Evolutionary conservation across 2,113 vertebrate genomes (phyloP).

Genomic region (Pelodiscus sinensis): DNA sequence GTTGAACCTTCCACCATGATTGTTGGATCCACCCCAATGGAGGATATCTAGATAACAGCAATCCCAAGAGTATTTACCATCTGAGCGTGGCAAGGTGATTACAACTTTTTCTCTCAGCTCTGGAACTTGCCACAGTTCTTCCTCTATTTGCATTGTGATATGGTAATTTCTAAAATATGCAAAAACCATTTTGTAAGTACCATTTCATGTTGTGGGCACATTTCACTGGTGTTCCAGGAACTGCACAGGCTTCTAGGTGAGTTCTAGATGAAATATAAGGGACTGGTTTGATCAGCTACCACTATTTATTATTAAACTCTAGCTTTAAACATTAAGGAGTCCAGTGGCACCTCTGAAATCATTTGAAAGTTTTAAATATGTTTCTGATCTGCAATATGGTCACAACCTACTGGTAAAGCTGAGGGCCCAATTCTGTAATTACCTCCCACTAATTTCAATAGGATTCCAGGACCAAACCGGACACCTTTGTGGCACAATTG

Average conservation of each 20-base stretch:
- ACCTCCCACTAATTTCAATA: neutral
- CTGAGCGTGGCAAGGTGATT: neutral
- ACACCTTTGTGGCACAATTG: neutral
- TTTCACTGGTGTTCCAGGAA: neutral
- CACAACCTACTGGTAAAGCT: neutral
- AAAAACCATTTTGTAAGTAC: rapidly evolving
- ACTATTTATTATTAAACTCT: neutral
- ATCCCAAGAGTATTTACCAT: rapidly evolving
- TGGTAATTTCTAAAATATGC: neutral
- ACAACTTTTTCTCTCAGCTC: neutral
- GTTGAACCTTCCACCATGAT: neutral
- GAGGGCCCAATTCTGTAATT: neutral
- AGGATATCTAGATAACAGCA: rapidly evolving
- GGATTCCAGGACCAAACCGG: neutral
- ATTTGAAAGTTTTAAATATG: neutral
- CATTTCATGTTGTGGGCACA: neutral
- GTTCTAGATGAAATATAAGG: neutral
- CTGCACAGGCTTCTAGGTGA: neutral
- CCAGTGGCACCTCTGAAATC: too few relatives aligned
- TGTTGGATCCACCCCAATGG: too few relatives aligned
- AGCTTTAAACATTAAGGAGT: too few relatives aligned
- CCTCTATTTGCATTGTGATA: neutral
- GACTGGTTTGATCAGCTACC: neutral
- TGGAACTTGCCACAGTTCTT: neutral
- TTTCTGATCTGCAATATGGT: rapidly evolving